A percentile compares a stretch with the other conserved stretches of the same genome.
Evolutionary conservation across 2,797 vertebrate species (phyloP).

Genomic region (Periophthalmus magnuspinnatus): DNA sequence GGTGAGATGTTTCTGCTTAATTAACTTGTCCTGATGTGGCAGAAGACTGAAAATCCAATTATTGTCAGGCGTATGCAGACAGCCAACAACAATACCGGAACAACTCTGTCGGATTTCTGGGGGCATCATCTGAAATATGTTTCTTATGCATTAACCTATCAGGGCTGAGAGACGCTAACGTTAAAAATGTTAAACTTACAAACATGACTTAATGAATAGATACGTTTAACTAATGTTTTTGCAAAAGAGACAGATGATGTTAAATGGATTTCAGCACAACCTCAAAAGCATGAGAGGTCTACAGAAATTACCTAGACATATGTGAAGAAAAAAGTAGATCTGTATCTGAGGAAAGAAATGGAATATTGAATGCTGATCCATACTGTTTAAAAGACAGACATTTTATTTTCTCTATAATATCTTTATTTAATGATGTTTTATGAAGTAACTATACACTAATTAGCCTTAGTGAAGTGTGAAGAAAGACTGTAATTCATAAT

Average conservation of each 20-base stretch:
- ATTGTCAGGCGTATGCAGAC: slow-evolving; percentile 21
- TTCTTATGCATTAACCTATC: slow-evolving; percentile 29
- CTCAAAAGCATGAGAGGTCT: too few species aligned
- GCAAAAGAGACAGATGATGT: not conserved
- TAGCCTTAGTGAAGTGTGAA: too few species aligned
- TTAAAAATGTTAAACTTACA: not conserved
- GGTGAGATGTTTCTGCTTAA: slow-evolving; percentile 44
- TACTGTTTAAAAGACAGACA: too few species aligned
- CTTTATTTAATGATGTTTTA: too few species aligned
- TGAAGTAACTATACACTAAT: too few species aligned
- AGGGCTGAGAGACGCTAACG: slow-evolving; percentile 14
- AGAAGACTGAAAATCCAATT: slow-evolving; percentile 41
- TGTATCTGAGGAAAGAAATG: too few species aligned
- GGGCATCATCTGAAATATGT: slow-evolving; percentile 4
- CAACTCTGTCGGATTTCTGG: slow-evolving; percentile 30
- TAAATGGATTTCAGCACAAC: not conserved
- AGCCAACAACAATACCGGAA: slow-evolving; percentile 7
- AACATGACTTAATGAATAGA: not conserved
- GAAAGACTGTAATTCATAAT: too few species aligned
- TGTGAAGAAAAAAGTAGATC: too few species aligned
- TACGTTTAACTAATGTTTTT: not conserved
- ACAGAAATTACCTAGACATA: too few species aligned
- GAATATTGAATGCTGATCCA: too few species aligned
- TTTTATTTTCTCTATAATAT: too few species aligned
- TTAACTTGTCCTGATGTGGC: slow-evolving; percentile 37